Evolutionary conservation across 2,888 invertebrate genomes (phyloP), one percentile per base, ranked within the genome.

Genomic region (Sthenelais limicola): DNA sequence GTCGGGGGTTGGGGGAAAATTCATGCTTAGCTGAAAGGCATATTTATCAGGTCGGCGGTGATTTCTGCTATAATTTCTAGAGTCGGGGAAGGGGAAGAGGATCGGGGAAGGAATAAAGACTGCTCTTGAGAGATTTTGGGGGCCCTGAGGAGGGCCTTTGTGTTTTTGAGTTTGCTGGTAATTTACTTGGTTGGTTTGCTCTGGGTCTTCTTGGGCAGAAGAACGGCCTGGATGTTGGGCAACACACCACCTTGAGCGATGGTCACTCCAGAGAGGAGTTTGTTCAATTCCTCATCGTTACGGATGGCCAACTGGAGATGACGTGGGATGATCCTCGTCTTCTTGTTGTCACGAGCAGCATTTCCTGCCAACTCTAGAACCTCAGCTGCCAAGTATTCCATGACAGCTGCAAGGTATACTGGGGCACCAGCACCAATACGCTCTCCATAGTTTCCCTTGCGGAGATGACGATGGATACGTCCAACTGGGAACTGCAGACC

Each of bases 191-290:
- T 43, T 18, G 12, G 51, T 24, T 51, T 56, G 56, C 56, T 77
- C 73, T 58, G 77, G 77, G 92, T 91, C 88, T 93, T 91, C 90
- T 92, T 93, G 70, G 93, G 93, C 73, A 94, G 84, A 0, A 94
- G 88, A 21, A 92, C 91, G 3, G 92, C 90, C 81, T 93, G 92
- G 78, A 94, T 94, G 81, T 92, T 92, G 0, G 94, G 94, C 83
- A 95, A 85, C 0, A 94, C 94, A 79, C 94, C 94, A 73, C 94
- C 94, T 87, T 94, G 92, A 30, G 93, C 92, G 83, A 94, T 94
- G 26, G 93, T 93, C 0, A 94, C 94, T 47, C 92, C 92, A 0
- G 91, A 90, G 1, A 94, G 87, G 67, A 94, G 88, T 85, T 91
- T 92, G 85, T 92, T 93, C 81, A 94, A 88, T 82, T 94, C 94